These are phyloP conservation scores for Metaphire vulgaris DNA, from an alignment of 1,140 invertebrate genomes.

Conservation along the genomic window DNA sequence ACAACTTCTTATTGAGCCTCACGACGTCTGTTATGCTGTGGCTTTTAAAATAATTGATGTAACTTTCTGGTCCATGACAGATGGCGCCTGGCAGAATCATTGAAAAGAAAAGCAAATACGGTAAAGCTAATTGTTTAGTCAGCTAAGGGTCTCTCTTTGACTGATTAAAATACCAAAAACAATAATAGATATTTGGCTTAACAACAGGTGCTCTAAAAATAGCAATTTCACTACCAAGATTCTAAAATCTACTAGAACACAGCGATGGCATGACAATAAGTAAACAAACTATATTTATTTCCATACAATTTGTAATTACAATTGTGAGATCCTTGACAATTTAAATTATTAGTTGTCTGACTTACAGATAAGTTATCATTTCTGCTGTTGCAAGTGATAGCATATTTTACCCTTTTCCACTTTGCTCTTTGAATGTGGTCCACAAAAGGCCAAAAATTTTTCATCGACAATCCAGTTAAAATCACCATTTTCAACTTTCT, in stretches of 20 bases:
- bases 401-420: slow-evolving; percentile 73
- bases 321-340: no score
- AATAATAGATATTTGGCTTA: slow-evolving; percentile 22
- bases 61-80: slow-evolving; percentile 88
- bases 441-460: slow-evolving; percentile 97
- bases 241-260: background rate
- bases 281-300: no score
- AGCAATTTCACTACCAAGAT: background rate
- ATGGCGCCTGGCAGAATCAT: slow-evolving; percentile 66
- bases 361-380: no score
- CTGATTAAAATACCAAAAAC: slow-evolving; percentile 13
- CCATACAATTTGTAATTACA: no score
- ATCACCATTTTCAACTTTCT: slow-evolving; percentile 96
- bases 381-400: no score
- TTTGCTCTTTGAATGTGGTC: slow-evolving; percentile 81
- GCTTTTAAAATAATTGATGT: slow-evolving; percentile 86
- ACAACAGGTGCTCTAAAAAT: background rate
- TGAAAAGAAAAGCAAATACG: background rate
- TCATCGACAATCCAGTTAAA: slow-evolving; percentile 98
- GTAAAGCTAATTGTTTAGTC: background rate
- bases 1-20: slow-evolving; percentile 88
- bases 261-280: background rate
- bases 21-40: slow-evolving; percentile 90
- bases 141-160: background rate
- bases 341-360: no score